Evolutionary conservation across 2,888 invertebrate genomes (phyloP).

Genomic region (Cerceris rybyensis): DNA sequence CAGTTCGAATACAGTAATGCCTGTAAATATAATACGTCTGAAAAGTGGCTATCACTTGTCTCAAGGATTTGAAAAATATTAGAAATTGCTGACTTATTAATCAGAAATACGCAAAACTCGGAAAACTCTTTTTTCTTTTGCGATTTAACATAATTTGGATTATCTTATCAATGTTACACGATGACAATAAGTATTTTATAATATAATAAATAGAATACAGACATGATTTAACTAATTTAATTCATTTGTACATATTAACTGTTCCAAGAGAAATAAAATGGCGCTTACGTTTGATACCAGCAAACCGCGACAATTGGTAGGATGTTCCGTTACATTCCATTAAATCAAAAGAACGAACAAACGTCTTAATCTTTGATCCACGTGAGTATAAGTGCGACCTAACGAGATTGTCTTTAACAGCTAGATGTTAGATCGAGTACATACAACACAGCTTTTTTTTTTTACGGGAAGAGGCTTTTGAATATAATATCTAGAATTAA

Average conservation of each 20-base stretch:
- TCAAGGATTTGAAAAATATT: too few species aligned
- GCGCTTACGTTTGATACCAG: not conserved
- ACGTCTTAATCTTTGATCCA: slow-evolving; percentile 37
- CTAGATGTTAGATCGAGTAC: slow-evolving; percentile 65
- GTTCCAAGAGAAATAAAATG: not conserved
- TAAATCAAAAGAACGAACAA: not conserved
- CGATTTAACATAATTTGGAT: too few species aligned
- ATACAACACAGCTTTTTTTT: slow-evolving; percentile 73
- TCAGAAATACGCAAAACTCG: too few species aligned
- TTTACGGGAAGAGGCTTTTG: slow-evolving; percentile 72
- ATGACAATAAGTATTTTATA: not conserved
- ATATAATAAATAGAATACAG: not conserved
- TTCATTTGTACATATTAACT: not conserved
- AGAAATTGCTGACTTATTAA: too few species aligned
- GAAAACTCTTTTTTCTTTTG: too few species aligned
- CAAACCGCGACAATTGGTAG: not conserved
- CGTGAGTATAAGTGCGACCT: slow-evolving; percentile 40
- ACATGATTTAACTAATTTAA: not conserved
- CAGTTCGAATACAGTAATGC: too few species aligned
- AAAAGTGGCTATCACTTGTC: too few species aligned
- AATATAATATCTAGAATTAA: slow-evolving; percentile 29
- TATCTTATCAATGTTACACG: too few species aligned
- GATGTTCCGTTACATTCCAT: not conserved
- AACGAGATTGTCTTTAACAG: slow-evolving; percentile 69
- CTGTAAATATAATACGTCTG: too few species aligned